Evolutionary conservation across 2,113 vertebrate species (phyloP).

Genomic region (Gymnocephalus cernua): DNA sequence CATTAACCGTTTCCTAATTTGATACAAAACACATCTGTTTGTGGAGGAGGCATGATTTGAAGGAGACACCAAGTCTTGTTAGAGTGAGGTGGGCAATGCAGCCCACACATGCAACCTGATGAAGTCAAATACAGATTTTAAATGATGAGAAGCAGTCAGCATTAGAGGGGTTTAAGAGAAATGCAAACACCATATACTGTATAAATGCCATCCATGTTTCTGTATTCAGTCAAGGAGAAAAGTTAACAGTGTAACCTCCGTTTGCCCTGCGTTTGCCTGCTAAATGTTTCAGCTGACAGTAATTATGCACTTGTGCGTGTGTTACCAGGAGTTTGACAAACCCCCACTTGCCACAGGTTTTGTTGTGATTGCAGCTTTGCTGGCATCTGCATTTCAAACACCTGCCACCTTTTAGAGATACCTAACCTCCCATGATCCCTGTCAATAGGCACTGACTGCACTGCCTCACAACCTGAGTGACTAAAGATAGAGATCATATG

Average conservation of each 20-base stretch:
- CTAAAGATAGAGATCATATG: constrained; percentile 55
- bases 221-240: constrained; percentile 3
- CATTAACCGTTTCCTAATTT: constrained; percentile 15
- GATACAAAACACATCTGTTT: constrained; percentile 19
- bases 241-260: constrained; percentile 25
- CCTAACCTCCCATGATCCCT: constrained; percentile 35
- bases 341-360: constrained; percentile 39
- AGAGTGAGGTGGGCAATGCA: background rate
- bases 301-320: constrained; percentile 56
- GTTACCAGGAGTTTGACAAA: constrained; percentile 58
- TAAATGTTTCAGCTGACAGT: constrained; percentile 66
- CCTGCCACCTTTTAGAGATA: constrained; percentile 65
- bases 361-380: constrained; percentile 61
- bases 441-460: constrained; percentile 6
- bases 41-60: constrained; percentile 13
- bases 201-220: background rate
- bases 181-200: background rate
- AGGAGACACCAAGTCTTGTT: constrained; percentile 3
- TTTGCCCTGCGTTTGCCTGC: constrained; percentile 44
- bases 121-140: constrained; percentile 5
- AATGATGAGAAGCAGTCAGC: background rate
- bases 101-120: constrained; percentile 7
- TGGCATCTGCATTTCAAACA: constrained; percentile 69
- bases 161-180: background rate
- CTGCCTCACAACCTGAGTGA: constrained; percentile 45